Evolutionary conservation across 2,113 vertebrate species (phyloP).

Genomic region (Riparia riparia): DNA sequence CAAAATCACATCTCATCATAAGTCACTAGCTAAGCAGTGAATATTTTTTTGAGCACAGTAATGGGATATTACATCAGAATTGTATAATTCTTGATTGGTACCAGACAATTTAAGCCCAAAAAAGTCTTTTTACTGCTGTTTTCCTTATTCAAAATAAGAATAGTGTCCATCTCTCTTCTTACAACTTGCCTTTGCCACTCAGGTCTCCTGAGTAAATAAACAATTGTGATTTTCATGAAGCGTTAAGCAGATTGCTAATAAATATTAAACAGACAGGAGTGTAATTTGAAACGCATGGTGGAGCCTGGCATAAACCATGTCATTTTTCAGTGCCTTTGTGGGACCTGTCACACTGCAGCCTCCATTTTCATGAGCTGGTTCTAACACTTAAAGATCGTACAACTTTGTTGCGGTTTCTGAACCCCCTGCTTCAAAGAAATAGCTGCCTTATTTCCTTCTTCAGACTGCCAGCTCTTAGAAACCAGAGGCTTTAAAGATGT

Average conservation of each 20-base stretch:
- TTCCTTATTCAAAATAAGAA: conserved; percentile 6
- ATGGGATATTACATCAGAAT: background rate
- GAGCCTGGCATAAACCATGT: background rate
- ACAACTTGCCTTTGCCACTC: conserved; percentile 27
- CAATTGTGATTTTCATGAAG: conserved; percentile 9
- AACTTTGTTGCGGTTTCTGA: background rate
- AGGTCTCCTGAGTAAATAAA: conserved; percentile 44
- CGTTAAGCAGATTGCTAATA: conserved; percentile 35
- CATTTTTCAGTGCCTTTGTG: background rate
- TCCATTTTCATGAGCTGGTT: background rate
- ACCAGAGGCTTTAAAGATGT: background rate
- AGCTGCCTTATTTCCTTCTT: background rate
- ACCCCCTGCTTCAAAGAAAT: background rate
- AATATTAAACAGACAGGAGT: background rate
- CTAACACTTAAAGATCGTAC: background rate
- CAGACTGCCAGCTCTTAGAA: background rate
- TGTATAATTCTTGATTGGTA: background rate
- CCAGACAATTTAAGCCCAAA: background rate
- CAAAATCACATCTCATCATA: background rate
- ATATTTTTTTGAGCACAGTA: background rate
- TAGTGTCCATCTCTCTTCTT: conserved; percentile 11
- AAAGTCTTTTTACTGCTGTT: background rate
- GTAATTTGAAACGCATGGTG: background rate
- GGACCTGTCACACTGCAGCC: background rate
- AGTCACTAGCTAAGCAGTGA: background rate